A percentile compares a stretch with the other conserved stretches of the same genome.
Conservation (phyloP, 2,113 vertebrate genomes). For the Apus apus region DNA sequence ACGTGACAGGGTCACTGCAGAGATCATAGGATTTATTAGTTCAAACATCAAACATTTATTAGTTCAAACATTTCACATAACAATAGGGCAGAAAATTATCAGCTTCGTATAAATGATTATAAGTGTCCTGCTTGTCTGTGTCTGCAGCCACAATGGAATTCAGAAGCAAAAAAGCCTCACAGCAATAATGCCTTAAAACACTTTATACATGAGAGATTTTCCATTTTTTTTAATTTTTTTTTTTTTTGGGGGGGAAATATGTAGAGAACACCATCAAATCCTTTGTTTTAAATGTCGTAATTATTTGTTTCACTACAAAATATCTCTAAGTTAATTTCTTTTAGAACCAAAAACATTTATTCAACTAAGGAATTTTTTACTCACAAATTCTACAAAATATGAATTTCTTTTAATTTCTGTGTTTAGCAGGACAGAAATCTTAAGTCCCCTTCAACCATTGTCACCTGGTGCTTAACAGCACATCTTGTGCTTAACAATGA, state of each 20-base stretch:
- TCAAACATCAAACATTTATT: constrained; percentile 40
- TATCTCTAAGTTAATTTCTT: background rate
- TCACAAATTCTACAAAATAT: background rate
- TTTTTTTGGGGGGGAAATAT: background rate
- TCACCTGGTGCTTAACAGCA: background rate
- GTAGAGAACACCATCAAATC: background rate
- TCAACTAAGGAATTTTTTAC: background rate
- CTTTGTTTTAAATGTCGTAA: background rate
- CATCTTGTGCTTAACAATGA: background rate
- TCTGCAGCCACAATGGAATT: background rate
- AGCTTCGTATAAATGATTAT: background rate
- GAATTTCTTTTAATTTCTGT: background rate
- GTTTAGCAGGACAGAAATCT: background rate
- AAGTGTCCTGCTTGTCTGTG: background rate
- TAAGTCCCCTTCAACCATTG: background rate
- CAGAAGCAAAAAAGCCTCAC: background rate
- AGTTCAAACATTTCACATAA: constrained; percentile 45
- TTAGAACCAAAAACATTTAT: background rate
- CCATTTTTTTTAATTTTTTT: too few species aligned
- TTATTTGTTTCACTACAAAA: background rate
- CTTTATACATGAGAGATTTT: background rate
- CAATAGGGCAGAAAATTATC: background rate
- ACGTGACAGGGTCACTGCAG: constrained; percentile 12
- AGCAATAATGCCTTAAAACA: background rate
- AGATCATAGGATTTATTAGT: constrained; percentile 51